Evolutionary conservation across 2,888 invertebrate genomes (phyloP).

Genomic region (Crepidodera aurea): DNA sequence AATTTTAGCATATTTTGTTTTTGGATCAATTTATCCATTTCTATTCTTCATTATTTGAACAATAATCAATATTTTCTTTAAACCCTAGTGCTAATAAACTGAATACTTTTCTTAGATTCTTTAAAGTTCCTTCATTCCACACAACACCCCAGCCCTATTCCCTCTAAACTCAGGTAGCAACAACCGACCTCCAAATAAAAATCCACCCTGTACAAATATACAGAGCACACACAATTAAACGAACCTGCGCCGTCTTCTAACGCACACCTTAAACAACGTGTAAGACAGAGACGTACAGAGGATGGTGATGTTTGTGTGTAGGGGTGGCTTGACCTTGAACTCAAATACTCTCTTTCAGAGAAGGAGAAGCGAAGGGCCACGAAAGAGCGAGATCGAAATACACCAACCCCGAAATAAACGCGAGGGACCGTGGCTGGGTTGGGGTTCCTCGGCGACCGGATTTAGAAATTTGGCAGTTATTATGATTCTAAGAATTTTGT

Average conservation of each 20-base stretch:
- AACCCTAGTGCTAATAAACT: too few relatives aligned
- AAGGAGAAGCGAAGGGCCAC: constrained; percentile 1
- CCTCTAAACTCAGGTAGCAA: constrained; percentile 24
- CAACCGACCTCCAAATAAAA: not conserved
- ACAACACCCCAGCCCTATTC: not conserved
- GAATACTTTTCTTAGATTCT: too few relatives aligned
- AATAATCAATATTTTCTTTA: too few relatives aligned
- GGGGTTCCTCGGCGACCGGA: constrained; percentile 52
- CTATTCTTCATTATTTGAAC: too few relatives aligned
- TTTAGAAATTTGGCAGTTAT: constrained; percentile 58
- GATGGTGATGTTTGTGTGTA: constrained; percentile 42
- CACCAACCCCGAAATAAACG: constrained; percentile 39
- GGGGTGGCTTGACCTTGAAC: constrained; percentile 60
- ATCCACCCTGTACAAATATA: constrained; percentile 25
- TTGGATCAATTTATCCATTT: too few relatives aligned
- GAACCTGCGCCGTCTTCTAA: constrained; percentile 42
- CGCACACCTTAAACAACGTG: constrained; percentile 24
- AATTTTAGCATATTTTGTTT: too few relatives aligned
- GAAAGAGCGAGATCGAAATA: constrained; percentile 22
- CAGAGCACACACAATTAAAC: constrained; percentile 45
- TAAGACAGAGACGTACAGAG: constrained; percentile 36
- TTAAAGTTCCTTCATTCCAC: too few relatives aligned
- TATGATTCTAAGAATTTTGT: constrained; percentile 36
- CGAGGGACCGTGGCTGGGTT: constrained; percentile 28
- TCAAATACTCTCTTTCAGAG: constrained; percentile 41